Base-by-base conservation (phyloP, 2,888 invertebrate species). In the Metacarcinus magister region DNA sequence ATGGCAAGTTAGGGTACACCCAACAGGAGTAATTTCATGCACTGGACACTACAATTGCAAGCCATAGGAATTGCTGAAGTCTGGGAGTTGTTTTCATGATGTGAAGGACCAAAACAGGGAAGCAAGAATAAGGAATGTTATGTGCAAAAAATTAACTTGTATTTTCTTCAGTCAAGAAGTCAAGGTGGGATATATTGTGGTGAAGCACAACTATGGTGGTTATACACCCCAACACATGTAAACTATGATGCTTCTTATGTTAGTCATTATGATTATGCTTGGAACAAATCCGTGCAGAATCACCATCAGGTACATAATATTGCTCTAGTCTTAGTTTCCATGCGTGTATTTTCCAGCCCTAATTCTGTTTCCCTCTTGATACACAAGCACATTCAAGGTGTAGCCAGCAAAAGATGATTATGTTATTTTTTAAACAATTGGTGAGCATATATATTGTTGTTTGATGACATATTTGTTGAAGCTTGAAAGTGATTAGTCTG, bases 251-350 rank as follows among this genome's bases (percentile, higher is more conserved):
- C 75, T 93, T 93, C 93, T 60, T 92, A 7, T 67, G 39, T 60
- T 93, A 93, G 93, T 93, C 93, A 93, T 67, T 93, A 67, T 92
- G 92, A 54, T 54, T 92, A 60, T 54, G 44, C 92, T 48, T 28
- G 46, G 92, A 46, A 92, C 39, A 67, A 39, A 67, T 67, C 75
- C n/a, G 0, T 82, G 75, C 75, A 82, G 75, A 82, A 82, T 82
- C 75, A 82, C 75, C 13, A 28, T 82, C 75, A 82, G 75, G 75
- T 82, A 82, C 28, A 82, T 82, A 82, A 82, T 82, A 82, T 82
- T 82, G 75, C 75, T 82, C 75, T 82, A 82, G 75, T 82, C 75
- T 82, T 82, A 82, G 75, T 82, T 82, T 82, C 28, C 28, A 28
- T 82, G 75, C 28, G 10, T n/a, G 75, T 82, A 82, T 82, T 82